Evolutionary conservation across 2,797 vertebrate species (phyloP), one percentile per base, ranked within the genome.

Genomic region (Gallirallus australis): DNA sequence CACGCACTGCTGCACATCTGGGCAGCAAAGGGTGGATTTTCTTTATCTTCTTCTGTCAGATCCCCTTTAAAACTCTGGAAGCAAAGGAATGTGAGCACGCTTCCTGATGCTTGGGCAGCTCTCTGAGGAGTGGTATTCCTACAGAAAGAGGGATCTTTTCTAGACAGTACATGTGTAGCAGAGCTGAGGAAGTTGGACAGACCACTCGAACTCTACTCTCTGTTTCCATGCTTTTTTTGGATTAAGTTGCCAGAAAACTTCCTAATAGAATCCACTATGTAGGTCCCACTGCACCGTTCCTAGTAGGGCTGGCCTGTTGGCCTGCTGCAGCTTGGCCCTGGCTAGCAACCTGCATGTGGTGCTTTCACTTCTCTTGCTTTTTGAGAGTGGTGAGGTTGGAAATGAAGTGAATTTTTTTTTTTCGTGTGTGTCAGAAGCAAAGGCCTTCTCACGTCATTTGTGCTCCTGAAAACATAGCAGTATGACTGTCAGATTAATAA

Each of bases 71-170:
- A 73, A 31, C 27, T 59, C 7, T 84, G 56, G 57, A 83, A 75
- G 27, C 0, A 1, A 63, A 76, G 37, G 65, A 79, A 54, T 1
- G 5, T 16, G 18, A 52, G 5, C 4, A 0, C 45, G 50, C 68
- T 89, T 92, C 33, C n/a, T 45, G 16, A 25, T 65, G 50, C 40
- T n/a, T 0, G 0, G 17, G 20, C 37, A 50, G 23, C 1, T 2
- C 37, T 76, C 7, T 9, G 42, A 31, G 37, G 14, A 75, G 40
- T 10, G 30, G 27, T 37, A 30, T 13, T 7, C 1, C 16, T 39
- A 13, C 53, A 59, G 63, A 91, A 89, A 45, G 6, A 45, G 15
- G 4, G 3, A 9, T 27, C 57, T 27, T 54, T 85, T 68, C 15
- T 30, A 5, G 6, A 24, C 1, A 1, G 7, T 59, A 16, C 21